Percentiles rank a stretch among this genome's conserved stretches.
Evolutionary conservation across 35 echinoderm and acorn worm species (phyloP).

Genomic region (Lytechinus pictus): DNA sequence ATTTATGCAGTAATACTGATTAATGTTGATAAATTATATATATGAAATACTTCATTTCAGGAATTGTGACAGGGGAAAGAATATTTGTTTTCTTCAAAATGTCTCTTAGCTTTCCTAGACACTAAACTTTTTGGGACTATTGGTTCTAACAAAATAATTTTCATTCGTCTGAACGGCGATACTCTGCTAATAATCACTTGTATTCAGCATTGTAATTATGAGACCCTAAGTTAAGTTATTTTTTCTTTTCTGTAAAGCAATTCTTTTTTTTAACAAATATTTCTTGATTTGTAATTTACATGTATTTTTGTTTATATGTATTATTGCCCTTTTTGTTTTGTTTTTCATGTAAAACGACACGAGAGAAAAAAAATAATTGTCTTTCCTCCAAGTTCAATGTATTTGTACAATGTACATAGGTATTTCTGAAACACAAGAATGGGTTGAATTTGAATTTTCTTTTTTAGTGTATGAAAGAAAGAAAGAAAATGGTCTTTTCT

Average conservation of each 20-base stretch:
- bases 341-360: neutral
- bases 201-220: neutral
- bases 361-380: neutral
- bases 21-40: neutral
- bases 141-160: neutral
- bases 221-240: constrained; percentile 19
- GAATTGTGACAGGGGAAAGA: neutral
- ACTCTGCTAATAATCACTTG: neutral
- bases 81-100: neutral
- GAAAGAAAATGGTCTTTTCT: neutral
- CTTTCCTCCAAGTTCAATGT: constrained; percentile 40
- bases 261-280: neutral
- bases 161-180: neutral
- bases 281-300: neutral
- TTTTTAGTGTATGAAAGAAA: constrained; percentile 2
- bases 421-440: constrained; percentile 27
- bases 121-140: neutral
- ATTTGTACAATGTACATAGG: constrained; percentile 38
- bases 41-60: neutral
- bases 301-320: constrained; percentile 15
- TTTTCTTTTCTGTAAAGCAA: neutral
- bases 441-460: neutral
- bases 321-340: neutral
- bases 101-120: constrained; percentile 2
- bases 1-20: constrained; percentile 5